Percentiles rank a stretch among this genome's conserved stretches.
Evolutionary conservation across 2,888 invertebrate genomes (phyloP).

Genomic region (Caenorhabditis becei): DNA sequence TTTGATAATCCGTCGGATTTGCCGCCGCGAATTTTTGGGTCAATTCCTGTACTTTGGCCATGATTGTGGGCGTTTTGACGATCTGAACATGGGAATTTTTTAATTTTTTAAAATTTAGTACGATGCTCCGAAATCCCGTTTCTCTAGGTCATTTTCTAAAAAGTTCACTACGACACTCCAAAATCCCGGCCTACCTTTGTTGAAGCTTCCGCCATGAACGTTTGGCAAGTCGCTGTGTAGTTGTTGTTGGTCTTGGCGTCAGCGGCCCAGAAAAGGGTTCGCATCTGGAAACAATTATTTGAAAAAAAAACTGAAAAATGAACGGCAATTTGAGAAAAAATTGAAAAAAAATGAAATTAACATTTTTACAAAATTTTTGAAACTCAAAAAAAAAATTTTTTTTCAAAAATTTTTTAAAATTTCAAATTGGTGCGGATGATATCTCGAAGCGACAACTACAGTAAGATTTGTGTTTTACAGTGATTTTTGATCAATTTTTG

Average conservation of each 20-base stretch:
- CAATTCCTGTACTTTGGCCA: conserved; percentile 15
- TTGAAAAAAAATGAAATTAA: background rate
- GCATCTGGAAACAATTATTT: conserved; percentile 36
- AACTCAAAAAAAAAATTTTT: no score
- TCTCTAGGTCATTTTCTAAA: no score
- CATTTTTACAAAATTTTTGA: no score
- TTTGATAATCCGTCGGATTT: conserved; percentile 43
- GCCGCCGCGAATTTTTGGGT: conserved; percentile 41
- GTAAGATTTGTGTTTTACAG: no score
- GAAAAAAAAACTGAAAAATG: background rate
- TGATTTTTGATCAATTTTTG: no score
- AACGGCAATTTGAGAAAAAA: background rate
- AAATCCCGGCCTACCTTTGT: no score
- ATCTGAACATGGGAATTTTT: conserved; percentile 10
- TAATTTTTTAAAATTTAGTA: conserved; percentile 10
- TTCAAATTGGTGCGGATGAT: no score
- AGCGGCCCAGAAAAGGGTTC: conserved; percentile 55
- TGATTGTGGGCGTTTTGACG: conserved; percentile 43
- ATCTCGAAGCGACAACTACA: no score
- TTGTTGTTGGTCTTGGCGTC: conserved; percentile 40
- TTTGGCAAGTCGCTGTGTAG: conserved; percentile 30
- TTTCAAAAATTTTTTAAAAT: no score
- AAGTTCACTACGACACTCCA: no score
- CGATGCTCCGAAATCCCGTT: no score
- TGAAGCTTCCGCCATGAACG: conserved; percentile 36